A percentile compares a stretch with the other conserved stretches of the same genome.
phyloP scores from a whole-genome alignment of 2,113 vertebrate species.

The Pseudopipra pipra region DNA sequence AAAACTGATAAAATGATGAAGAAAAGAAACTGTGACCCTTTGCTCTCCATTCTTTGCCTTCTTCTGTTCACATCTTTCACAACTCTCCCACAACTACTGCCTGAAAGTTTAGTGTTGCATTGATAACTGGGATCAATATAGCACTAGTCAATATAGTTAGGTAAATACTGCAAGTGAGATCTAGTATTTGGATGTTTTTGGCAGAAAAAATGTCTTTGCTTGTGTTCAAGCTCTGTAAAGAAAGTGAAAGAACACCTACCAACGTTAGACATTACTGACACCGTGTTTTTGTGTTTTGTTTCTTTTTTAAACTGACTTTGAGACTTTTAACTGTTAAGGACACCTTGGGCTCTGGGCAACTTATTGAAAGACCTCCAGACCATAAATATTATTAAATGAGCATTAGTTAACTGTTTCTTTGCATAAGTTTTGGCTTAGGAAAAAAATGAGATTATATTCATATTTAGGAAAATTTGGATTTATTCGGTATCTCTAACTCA shows the following conservation, averaged over 20 bases:
- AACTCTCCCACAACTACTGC: not conserved
- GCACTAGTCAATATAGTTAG: not conserved
- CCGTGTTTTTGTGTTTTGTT: not conserved
- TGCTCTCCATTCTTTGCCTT: not conserved
- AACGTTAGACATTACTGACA: not conserved
- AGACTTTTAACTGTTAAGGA: not conserved
- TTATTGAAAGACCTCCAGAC: not conserved
- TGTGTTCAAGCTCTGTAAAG: not conserved
- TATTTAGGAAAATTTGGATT: not conserved
- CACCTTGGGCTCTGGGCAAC: not conserved
- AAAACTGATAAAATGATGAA: not conserved
- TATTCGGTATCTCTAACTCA: not conserved
- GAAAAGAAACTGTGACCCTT: not conserved
- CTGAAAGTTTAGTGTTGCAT: not conserved
- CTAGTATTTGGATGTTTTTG: not conserved
- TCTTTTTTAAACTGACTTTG: not conserved
- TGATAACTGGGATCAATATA: not conserved
- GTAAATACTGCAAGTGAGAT: not conserved
- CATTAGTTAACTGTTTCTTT: not conserved
- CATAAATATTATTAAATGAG: not conserved
- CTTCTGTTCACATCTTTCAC: not conserved
- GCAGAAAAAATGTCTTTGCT: not conserved
- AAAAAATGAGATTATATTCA: not conserved
- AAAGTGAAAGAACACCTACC: not conserved
- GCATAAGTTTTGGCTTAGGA: not conserved